A percentile compares a stretch with the other conserved stretches of the same genome.
Evolutionary conservation across 2,113 vertebrate species (phyloP).

Genomic region (Macquaria ambigua): DNA sequence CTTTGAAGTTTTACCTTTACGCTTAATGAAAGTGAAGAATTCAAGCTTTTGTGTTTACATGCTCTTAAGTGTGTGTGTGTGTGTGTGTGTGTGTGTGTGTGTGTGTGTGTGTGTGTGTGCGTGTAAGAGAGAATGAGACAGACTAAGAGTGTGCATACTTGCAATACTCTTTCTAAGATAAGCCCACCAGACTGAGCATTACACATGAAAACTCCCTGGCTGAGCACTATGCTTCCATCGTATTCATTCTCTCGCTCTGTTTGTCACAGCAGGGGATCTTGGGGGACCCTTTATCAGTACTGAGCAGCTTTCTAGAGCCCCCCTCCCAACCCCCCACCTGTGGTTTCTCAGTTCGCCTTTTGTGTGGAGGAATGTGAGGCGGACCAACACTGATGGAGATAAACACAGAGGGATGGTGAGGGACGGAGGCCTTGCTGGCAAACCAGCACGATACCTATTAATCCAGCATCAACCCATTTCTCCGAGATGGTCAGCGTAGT

Average conservation of each 20-base stretch:
- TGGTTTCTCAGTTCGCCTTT: conserved; percentile 71
- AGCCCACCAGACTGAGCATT: conserved; percentile 61
- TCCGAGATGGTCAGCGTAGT: conserved; percentile 26
- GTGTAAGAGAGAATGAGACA: conserved; percentile 5
- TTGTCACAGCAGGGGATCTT: conserved; percentile 72
- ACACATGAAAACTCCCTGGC: conserved; percentile 70
- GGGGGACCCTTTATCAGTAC: conserved; percentile 79
- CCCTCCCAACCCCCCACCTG: conserved; percentile 55
- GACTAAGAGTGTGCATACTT: conserved; percentile 43
- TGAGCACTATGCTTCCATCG: conserved; percentile 48
- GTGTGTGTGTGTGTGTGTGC: conserved; percentile 27
- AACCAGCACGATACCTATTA: conserved; percentile 60
- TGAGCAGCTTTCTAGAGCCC: conserved; percentile 74
- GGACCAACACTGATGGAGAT: conserved; percentile 67
- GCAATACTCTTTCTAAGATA: conserved; percentile 60
- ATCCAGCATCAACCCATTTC: conserved; percentile 61
- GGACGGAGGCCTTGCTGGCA: conserved; percentile 53
- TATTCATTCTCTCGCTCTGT: conserved; percentile 59
- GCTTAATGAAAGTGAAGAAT: conserved; percentile 68
- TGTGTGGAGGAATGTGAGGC: conserved; percentile 77
- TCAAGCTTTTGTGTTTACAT: conserved; percentile 72
- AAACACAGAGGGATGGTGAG: conserved; percentile 61
- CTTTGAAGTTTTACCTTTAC: conserved; percentile 79
- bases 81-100: conserved; percentile 11
- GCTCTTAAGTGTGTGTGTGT: conserved; percentile 31